Evolutionary conservation across 2,113 vertebrate species (phyloP), one percentile per base, ranked within the genome.

Genomic region (Panthera uncia): DNA sequence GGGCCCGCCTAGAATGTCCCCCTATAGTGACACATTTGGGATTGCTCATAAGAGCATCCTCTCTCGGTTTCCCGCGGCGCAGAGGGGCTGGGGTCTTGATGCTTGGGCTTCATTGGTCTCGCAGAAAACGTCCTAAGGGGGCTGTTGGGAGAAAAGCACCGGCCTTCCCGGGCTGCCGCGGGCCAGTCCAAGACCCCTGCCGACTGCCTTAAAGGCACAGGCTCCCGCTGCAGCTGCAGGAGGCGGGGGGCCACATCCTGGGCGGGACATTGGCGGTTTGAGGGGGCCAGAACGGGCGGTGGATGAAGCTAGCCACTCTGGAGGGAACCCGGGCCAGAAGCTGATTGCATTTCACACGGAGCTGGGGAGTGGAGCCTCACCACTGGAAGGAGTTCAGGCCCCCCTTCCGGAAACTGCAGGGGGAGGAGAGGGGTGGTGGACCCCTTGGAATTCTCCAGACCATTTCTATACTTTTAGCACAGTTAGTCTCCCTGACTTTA

Each of bases 151-250:
- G 78, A 86, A 92, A 84, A 1, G 5, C 27, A 16, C 15, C 1
- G 15, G 90, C 27, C 41, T 65, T 8, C 16, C 12, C 0, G 14
- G 76, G 45, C 66, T 78, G 13, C 48, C 86, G 61, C 21, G 82
- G 89, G 88, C 14, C 71, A 3, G 7, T 3, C 5, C 0, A 25
- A 95, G 89, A 96, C 94, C 92, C 93, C 90, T 82, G 91, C 71
- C 2, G 1, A 41, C 23, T 7, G 9, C n/a, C 79, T 89, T 96
- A 80, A 96, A 95, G 96, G 96, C 69, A 65, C 55, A 94, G 84
- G 57, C 61, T 93, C 33, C 50, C 61, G 33, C 48, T 3, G 52
- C 79, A 80, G 73, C 63, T 14, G 61, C 11, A 4, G 50, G 48
- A 41, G 78, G 45, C 1, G 13, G 80, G 61, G 61, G 11, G n/a